Evolutionary conservation across 2,888 invertebrate genomes (phyloP).

Genomic region (Corythucha ciliata): DNA sequence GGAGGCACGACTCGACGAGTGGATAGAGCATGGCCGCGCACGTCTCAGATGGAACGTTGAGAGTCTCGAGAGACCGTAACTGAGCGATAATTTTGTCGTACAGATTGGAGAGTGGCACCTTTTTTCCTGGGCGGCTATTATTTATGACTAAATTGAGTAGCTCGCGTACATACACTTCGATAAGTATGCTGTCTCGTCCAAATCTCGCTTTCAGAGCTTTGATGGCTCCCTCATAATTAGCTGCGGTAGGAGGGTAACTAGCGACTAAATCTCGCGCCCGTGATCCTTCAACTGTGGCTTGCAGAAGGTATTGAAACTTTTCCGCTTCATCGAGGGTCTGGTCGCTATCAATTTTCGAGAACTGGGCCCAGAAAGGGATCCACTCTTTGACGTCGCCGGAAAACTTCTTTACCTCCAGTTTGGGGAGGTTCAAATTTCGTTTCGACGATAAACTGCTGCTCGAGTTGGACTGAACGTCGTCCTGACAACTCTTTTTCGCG

Average conservation of each 20-base stretch:
- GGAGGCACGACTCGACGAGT: not conserved
- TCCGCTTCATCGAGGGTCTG: conserved; percentile 25
- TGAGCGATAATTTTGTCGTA: conserved; percentile 37
- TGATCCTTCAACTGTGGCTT: conserved; percentile 24
- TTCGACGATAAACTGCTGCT: too few species aligned
- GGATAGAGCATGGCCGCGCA: too few species aligned
- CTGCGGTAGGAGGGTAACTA: conserved; percentile 32
- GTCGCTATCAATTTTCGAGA: conserved; percentile 35
- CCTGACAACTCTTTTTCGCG: too few species aligned
- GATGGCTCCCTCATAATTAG: conserved; percentile 35
- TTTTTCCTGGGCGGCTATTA: conserved; percentile 26
- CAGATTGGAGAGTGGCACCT: conserved; percentile 13
- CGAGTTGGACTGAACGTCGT: too few species aligned
- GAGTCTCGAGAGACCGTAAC: conserved; percentile 29
- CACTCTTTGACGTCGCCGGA: conserved; percentile 32
- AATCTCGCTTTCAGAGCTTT: conserved; percentile 29
- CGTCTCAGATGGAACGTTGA: conserved; percentile 5
- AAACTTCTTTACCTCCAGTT: conserved; percentile 32
- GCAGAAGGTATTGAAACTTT: conserved; percentile 35
- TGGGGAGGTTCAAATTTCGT: too few species aligned
- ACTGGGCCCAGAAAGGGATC: conserved; percentile 35
- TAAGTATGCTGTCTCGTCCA: conserved; percentile 33
- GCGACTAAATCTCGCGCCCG: conserved; percentile 34
- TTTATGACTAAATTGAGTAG: conserved; percentile 34
- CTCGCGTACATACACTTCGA: conserved; percentile 36